These are phyloP conservation scores for Wasmannia auropunctata DNA, from an alignment of 1,140 invertebrate species.

Conservation along the genomic window DNA sequence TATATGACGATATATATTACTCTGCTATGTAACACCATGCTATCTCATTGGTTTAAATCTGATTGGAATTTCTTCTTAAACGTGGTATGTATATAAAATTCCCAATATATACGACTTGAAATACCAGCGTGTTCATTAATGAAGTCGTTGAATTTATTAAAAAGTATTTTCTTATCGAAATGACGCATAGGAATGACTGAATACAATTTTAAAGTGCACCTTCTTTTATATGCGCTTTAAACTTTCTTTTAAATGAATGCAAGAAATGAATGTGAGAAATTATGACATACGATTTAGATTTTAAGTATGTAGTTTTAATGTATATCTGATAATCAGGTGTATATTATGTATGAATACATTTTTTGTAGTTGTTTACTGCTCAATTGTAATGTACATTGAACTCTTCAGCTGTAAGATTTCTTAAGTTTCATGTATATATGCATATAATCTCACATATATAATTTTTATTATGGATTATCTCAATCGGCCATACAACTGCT, in stretches of 20 bases:
- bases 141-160: constrained; percentile 36
- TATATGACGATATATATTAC: constrained; percentile 8
- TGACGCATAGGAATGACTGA: not conserved
- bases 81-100: constrained; percentile 42
- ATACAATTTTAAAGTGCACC: not conserved
- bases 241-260: constrained; percentile 1
- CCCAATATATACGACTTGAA: constrained; percentile 27
- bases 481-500: constrained; percentile 15
- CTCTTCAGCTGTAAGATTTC: constrained; percentile 5
- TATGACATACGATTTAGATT: not conserved
- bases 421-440: not conserved
- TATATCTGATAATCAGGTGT: not conserved
- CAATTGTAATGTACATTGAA: constrained; percentile 11
- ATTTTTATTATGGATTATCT: not conserved
- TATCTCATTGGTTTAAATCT: not conserved
- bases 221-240: constrained; percentile 11
- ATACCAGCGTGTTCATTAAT: constrained; percentile 68
- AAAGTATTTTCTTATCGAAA: constrained; percentile 62
- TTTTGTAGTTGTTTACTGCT: constrained; percentile 36
- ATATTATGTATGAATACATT: not conserved
- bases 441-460: not conserved
- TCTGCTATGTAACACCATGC: not conserved
- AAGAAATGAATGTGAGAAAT: not conserved
- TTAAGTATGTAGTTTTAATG: constrained; percentile 21
- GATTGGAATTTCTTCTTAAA: constrained; percentile 1